phyloP scores from a whole-genome alignment of 2,797 vertebrate genomes.

The Apogon talboti region DNA sequence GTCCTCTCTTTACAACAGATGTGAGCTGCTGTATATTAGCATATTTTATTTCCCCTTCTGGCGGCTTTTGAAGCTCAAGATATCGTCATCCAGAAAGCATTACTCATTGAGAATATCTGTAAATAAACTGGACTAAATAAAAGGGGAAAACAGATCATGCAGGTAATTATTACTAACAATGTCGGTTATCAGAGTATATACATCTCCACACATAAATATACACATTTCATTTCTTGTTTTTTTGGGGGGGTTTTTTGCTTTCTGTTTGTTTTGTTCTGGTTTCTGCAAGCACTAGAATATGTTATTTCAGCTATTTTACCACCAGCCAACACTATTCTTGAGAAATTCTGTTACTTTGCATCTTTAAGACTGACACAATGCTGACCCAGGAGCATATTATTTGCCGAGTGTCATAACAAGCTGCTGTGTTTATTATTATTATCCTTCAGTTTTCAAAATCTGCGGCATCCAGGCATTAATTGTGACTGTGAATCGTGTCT shows the following conservation, averaged over 20 bases:
- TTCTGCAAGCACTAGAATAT: conserved; percentile 6
- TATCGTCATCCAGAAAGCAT: conserved; percentile 26
- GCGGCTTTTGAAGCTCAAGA: conserved; percentile 23
- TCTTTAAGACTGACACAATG: conserved; percentile 47
- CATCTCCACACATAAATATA: neutral
- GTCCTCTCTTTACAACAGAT: conserved; percentile 46
- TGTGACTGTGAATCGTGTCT: neutral
- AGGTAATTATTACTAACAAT: conserved; percentile 9
- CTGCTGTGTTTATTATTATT: conserved; percentile 11
- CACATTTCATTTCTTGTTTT: neutral
- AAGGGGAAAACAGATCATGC: conserved; percentile 10
- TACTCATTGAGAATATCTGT: conserved; percentile 11
- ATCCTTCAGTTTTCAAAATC: conserved; percentile 20
- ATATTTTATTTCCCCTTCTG: conserved; percentile 36
- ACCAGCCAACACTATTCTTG: neutral
- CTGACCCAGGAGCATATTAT: conserved; percentile 38
- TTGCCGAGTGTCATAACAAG: conserved; percentile 29
- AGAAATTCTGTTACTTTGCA: conserved; percentile 37
- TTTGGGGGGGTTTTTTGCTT: neutral
- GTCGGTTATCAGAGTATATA: too few relatives aligned
- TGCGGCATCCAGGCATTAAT: neutral
- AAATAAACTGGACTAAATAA: conserved; percentile 30
- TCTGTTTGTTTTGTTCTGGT: conserved; percentile 12
- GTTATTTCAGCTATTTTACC: conserved; percentile 33
- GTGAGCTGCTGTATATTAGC: conserved; percentile 45